Evolutionary conservation across 37 sponge, comb jelly and placozoan genomes (phyloP).

Genomic region (Geodia barretti): DNA sequence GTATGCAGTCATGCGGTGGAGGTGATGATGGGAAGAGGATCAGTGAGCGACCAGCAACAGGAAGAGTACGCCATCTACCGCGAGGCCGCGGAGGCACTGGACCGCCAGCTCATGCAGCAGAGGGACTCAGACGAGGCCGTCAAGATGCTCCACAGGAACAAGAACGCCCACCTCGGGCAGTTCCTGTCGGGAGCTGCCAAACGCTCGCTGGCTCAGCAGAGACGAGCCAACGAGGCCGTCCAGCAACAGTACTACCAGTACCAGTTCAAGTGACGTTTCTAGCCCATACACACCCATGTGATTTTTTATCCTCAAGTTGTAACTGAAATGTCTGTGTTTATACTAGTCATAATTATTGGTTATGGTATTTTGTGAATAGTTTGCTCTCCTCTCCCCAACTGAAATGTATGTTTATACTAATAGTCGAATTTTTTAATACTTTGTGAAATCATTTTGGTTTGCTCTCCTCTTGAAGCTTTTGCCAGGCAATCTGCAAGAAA

Average conservation of each 20-base stretch:
- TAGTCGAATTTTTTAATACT: not conserved
- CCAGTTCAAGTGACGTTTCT: slow-evolving; percentile 45
- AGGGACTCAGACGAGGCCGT: slow-evolving; percentile 53
- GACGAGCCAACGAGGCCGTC: slow-evolving; percentile 75
- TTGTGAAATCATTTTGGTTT: not conserved
- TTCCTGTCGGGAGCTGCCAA: slow-evolving; percentile 86
- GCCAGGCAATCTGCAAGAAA: slow-evolving; percentile 50
- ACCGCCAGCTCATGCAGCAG: slow-evolving; percentile 51
- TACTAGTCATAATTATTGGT: too few relatives aligned
- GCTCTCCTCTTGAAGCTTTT: slow-evolving; percentile 33
- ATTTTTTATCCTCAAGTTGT: too few relatives aligned
- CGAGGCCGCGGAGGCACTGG: slow-evolving; percentile 55
- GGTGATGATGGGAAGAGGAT: slow-evolving; percentile 69
- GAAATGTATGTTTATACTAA: not conserved
- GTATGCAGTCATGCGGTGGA: slow-evolving; percentile 63
- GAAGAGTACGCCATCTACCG: slow-evolving; percentile 86
- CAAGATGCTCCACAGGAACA: slow-evolving; percentile 74
- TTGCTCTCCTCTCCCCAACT: too few relatives aligned
- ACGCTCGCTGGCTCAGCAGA: slow-evolving; percentile 54
- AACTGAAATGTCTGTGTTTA: too few relatives aligned
- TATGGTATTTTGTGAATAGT: too few relatives aligned
- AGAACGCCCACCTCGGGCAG: slow-evolving; percentile 75
- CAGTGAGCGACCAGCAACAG: slow-evolving; percentile 73
- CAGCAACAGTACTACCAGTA: slow-evolving; percentile 88
- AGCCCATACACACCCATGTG: too few relatives aligned